phyloP scores from a whole-genome alignment of 2,888 invertebrate genomes.

The Drosophila rellima region DNA sequence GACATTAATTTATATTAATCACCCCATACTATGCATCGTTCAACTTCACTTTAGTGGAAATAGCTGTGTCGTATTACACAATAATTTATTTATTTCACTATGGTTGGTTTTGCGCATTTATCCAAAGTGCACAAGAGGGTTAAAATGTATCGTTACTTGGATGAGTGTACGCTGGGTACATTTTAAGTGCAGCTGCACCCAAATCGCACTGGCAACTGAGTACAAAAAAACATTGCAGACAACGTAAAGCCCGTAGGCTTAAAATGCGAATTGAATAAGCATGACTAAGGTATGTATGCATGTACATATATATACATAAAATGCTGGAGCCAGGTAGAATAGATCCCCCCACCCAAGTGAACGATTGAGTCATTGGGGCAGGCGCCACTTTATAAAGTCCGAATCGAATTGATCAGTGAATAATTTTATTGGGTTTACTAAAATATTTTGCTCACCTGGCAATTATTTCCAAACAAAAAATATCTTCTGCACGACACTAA shows the following conservation, averaged over 20 bases:
- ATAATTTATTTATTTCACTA: conserved; percentile 10
- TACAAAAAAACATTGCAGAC: conserved; percentile 39
- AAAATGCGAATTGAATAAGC: conserved; percentile 2
- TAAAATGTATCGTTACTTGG: conserved; percentile 9
- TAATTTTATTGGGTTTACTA: background rate
- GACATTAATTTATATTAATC: conserved; percentile 10
- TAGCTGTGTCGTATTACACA: background rate
- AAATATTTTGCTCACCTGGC: conserved; percentile 32
- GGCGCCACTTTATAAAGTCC: conserved; percentile 6
- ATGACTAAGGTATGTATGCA: conserved; percentile 40
- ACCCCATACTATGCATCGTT: background rate
- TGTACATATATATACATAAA: background rate
- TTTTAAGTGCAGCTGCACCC: conserved; percentile 58
- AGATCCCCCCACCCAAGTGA: background rate
- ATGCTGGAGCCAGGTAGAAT: conserved; percentile 15
- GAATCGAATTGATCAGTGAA: conserved; percentile 14
- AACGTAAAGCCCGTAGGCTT: conserved; percentile 3
- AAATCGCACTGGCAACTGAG: conserved; percentile 24
- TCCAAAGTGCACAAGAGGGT: conserved; percentile 7
- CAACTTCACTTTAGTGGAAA: background rate
- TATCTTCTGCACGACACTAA: conserved; percentile 44
- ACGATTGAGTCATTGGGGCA: conserved; percentile 35
- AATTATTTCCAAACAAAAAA: conserved; percentile 37
- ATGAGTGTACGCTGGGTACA: conserved; percentile 38
- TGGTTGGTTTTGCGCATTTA: conserved; percentile 1